Base-by-base conservation (phyloP, 2,113 vertebrate species). In the Elgaria multicarinata region DNA sequence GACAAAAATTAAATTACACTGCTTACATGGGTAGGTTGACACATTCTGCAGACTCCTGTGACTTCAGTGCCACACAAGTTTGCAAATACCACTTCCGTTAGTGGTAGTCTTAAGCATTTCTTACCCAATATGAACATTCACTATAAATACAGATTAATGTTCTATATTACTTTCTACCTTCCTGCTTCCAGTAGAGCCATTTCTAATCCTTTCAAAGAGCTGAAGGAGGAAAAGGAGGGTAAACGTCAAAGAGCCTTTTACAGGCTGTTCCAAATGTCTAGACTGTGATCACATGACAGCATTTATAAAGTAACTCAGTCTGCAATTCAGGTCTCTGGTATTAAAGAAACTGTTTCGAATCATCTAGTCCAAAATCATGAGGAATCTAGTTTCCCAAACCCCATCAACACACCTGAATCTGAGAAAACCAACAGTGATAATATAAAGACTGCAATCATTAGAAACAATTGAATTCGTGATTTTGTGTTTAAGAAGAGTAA, bases 1-100 rank as follows among this genome's bases (percentile, higher is more conserved):
- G 50, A 95, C 8, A 77, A 36, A 77, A 53, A 94, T 46, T 83
- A 79, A 91, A 89, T 83, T 76, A 92, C 42, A n/a, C 31, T 85
- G 50, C 85, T 22, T 22, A 20, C 44, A 84, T 0, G 69, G 64
- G 12, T 94, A 91, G 90, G 92, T 85, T 81, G 76, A 91, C 9
- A 71, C 83, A 84, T 88, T 80, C 87, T 46, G 50, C 39, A 88
- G 80, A 44, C 9, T 91, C 76, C 44, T 50, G 24, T 22, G 83
- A 92, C 58, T 20, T 90, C 2, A 86, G 16, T 62, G 62, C 33
- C 62, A 90, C 76, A 86, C 69, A 94, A 94, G 66, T 83, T 88
- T 93, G 90, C 69, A 77, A 92, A 86, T 10, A 6, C 14, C 3
- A 64, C 79, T 50, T 76, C 58, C 88, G 74, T 39, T 83, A 76